Evolutionary conservation across 2,113 vertebrate genomes (phyloP).

Genomic region (Pristiophorus japonicus): DNA sequence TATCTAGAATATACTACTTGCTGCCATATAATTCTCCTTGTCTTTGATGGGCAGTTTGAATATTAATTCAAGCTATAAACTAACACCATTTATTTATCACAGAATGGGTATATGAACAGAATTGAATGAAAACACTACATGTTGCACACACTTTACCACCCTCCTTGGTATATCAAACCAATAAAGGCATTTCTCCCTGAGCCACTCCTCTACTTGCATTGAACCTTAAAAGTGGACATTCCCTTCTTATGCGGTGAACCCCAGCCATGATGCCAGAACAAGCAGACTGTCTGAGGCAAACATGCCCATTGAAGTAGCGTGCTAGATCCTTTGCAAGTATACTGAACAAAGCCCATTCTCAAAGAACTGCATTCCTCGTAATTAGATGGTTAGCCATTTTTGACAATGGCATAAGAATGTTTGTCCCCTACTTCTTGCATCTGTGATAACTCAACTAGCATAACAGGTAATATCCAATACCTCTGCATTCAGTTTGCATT

Average conservation of each 20-base stretch:
- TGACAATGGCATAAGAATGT: not conserved
- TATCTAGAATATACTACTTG: not conserved
- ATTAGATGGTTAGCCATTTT: not conserved
- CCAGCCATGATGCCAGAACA: not conserved
- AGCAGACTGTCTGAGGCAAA: not conserved
- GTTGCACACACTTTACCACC: not conserved
- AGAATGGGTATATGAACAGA: not conserved
- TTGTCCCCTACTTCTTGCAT: not conserved
- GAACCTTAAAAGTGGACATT: not conserved
- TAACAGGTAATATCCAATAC: not conserved
- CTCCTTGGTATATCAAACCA: not conserved
- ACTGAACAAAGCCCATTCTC: not conserved
- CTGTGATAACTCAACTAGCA: not conserved
- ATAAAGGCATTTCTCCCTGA: not conserved
- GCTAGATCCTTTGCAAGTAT: not conserved
- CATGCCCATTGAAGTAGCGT: not conserved
- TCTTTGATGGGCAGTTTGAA: not conserved
- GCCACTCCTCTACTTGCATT: not conserved
- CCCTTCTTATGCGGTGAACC: not conserved
- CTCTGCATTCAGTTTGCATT: not conserved
- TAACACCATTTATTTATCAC: not conserved
- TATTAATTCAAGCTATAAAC: not conserved
- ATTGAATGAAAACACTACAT: not conserved
- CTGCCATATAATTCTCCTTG: not conserved
- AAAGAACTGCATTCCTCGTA: not conserved